Evolutionary conservation across 2,888 invertebrate species (phyloP), one percentile per base, ranked within the genome.

Genomic region (Zygogramma bicolorata): DNA sequence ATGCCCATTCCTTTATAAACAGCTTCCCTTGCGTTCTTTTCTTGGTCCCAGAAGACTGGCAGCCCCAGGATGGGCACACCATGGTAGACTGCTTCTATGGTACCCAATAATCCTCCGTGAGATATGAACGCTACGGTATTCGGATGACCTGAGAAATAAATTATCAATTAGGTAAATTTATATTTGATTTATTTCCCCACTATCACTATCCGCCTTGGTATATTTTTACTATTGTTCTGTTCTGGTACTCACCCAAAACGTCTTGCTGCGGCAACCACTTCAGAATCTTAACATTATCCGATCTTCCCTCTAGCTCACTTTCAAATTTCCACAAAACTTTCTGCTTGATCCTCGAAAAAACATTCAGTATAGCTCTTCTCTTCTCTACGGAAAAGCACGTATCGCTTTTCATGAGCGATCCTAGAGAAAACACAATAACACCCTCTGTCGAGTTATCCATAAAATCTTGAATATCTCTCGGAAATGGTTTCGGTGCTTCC

Each of bases 321-420:
- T 89, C 89, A 77, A 92, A 93, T 86, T 93, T 93, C 92, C 92
- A 92, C 31, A 93, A 81, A 0, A 93, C 89, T 6, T 89, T 90
- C 75, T 92, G 91, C 75, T 92, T 91, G 0, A 93, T 80, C 71
- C 87, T 88, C 0, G 89, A 86, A 65, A 93, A 90, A 1, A 89
- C 89, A 70, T 90, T 89, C 6, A 90, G 83, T 31, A 93, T 88
- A 0, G 87, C 89, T 20, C 88, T 83, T 25, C 87, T 85, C 75
- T 89, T 90, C 0, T 89, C 88, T 0, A 82, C 77, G 0, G 90
- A 88, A 70, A 93, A 83, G 75, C 90, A 88, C 40, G n/a, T 2
- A 8, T 88, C 85, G 73, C 90, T 90, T 70, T 88, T 87, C 0
- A 91, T 86, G 75, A 90, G 89, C 0, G 92, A 90, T 0, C 92